Evolutionary conservation across 1,140 invertebrate genomes (phyloP), one percentile per base, ranked within the genome.

Genomic region (Drosophila melanica): DNA sequence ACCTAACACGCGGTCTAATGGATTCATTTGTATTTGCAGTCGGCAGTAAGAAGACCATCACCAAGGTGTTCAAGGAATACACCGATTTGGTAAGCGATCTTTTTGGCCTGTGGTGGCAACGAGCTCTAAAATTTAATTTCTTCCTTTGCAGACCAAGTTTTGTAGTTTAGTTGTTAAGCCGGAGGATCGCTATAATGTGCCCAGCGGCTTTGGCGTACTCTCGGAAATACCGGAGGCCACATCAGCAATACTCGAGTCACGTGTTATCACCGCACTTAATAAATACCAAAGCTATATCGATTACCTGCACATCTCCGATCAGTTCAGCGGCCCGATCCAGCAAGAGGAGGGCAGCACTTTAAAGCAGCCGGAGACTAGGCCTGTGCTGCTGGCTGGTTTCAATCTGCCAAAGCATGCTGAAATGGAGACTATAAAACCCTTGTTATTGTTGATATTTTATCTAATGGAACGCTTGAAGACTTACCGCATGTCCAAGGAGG

Each of bases 241-340:
- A 27, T 94, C 95, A 69, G 95, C 95, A 44, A 94, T 99, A 66
- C 90, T 94, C 53, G 98, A 99, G 93, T 94, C 95, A 64, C 96
- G 97, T 92, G 95, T 98, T 79, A 93, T 94, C 54, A 94, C 96
- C 73, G 95, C 97, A 50, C 93, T 99, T 66, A 95, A 96, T 68
- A 98, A 97, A 93, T 98, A 97, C 93, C 94, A 96, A 75, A 94
- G 95, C 69, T 93, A 95, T 82, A 95, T 99, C 79, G 98, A 99
- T 92, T 99, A 96, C 92, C 97, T 99, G 92, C 98, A 99, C 93
- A 95, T 99, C 86, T 99, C 98, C 63, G 99, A 99, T 93, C 97
- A 99, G 91, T 99, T 96, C 93, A 96, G 96, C 78, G 97, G 98
- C 44, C 94, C 94, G 6, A 98, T 98, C 92, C 95, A 96, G 90